Conservation (phyloP, 2,113 vertebrate species). For the Benitochromis conjunctus region DNA sequence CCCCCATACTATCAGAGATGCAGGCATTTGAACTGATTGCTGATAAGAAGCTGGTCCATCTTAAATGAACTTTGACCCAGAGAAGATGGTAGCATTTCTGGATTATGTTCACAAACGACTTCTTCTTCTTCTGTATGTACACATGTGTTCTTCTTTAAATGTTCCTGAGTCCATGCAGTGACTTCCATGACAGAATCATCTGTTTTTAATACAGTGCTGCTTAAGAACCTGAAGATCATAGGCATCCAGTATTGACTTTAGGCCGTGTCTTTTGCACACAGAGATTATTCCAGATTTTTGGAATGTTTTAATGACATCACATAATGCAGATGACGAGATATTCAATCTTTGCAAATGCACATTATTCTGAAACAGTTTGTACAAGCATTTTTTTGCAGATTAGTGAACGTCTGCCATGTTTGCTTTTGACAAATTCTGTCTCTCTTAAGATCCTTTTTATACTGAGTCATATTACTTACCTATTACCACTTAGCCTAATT, state of each 20-base stretch:
- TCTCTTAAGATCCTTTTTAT: no score
- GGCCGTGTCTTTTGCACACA: background rate
- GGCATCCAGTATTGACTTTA: background rate
- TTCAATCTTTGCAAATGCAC: background rate
- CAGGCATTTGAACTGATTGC: background rate
- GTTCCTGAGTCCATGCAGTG: background rate
- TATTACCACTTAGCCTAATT: background rate
- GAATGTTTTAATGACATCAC: background rate
- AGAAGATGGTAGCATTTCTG: no score
- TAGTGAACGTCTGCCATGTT: background rate
- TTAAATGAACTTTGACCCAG: no score
- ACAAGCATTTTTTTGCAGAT: background rate
- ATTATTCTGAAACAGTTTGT: background rate
- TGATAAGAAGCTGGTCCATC: background rate
- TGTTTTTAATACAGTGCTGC: background rate
- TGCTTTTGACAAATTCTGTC: background rate
- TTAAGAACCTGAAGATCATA: background rate
- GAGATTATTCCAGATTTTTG: background rate
- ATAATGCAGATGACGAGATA: background rate
- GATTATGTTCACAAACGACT: background rate
- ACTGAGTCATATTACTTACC: background rate
- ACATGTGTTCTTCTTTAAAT: background rate
- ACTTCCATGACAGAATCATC: background rate
- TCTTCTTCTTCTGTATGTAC: background rate
- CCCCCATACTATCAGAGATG: background rate